Conservation (phyloP, 2,888 invertebrate species). For the Acanthosoma haemorrhoidale region DNA sequence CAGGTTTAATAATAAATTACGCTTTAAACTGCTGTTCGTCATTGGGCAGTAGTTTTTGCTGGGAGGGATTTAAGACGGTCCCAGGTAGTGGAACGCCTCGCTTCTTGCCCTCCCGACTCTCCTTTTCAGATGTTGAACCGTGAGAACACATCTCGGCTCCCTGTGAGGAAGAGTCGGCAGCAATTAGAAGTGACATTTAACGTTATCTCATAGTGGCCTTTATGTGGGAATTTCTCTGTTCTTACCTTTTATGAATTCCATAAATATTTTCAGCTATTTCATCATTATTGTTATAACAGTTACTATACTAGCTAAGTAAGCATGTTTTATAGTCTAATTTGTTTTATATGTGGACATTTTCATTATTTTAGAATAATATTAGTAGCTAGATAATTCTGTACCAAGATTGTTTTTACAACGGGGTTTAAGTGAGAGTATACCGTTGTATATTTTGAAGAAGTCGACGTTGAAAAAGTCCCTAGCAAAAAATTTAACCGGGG, state of each 20-base stretch:
- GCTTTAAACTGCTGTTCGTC: too few relatives aligned
- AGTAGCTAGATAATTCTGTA: too few relatives aligned
- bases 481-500: neutral
- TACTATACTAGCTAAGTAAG: too few relatives aligned
- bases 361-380: too few relatives aligned
- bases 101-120: neutral
- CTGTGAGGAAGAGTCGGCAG: neutral
- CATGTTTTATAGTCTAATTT: too few relatives aligned
- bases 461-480: neutral
- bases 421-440: neutral
- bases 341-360: too few relatives aligned
- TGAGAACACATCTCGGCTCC: neutral
- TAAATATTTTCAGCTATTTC: too few relatives aligned
- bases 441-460: neutral
- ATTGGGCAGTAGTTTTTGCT: too few relatives aligned
- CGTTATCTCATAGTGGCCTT: neutral
- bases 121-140: conserved; percentile 10
- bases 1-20: too few relatives aligned
- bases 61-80: neutral
- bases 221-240: neutral
- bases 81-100: neutral
- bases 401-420: too few relatives aligned
- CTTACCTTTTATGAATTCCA: too few relatives aligned
- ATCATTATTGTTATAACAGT: too few relatives aligned
- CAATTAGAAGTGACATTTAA: conserved; percentile 5